A percentile compares a stretch with the other conserved stretches of the same genome.
Evolutionary conservation across 2,113 vertebrate genomes (phyloP).

Genomic region (Sitta europaea): DNA sequence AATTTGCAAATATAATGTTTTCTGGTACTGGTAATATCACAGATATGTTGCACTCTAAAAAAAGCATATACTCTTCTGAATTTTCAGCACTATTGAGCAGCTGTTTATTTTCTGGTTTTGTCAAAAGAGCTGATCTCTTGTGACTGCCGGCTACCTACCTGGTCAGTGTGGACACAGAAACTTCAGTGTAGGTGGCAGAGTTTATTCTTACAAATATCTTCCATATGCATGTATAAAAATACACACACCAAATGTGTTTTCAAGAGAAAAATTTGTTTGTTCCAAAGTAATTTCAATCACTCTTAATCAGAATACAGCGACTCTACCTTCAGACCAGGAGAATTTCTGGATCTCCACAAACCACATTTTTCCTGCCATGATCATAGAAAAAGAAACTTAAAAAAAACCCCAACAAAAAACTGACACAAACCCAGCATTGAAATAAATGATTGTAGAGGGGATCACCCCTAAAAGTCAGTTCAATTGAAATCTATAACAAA

Average conservation of each 20-base stretch:
- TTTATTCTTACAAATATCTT: background rate
- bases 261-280: background rate
- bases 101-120: background rate
- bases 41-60: background rate
- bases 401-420: background rate
- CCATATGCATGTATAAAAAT: rapidly evolving
- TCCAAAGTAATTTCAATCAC: background rate
- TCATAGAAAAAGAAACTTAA: background rate
- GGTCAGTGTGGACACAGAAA: background rate
- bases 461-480: background rate
- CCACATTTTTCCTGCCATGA: background rate
- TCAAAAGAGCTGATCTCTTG: background rate
- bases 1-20: background rate
- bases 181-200: background rate
- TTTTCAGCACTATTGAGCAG: background rate
- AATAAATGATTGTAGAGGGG: rapidly evolving
- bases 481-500: background rate
- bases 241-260: rapidly evolving
- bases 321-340: background rate
- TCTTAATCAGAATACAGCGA: background rate
- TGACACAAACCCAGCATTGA: rapidly evolving
- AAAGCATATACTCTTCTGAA: background rate
- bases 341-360: background rate
- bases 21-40: background rate
- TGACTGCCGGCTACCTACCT: background rate